These are phyloP conservation scores for Ranitomeya imitator DNA, from an alignment of 2,113 vertebrate species.

Conservation along the genomic window DNA sequence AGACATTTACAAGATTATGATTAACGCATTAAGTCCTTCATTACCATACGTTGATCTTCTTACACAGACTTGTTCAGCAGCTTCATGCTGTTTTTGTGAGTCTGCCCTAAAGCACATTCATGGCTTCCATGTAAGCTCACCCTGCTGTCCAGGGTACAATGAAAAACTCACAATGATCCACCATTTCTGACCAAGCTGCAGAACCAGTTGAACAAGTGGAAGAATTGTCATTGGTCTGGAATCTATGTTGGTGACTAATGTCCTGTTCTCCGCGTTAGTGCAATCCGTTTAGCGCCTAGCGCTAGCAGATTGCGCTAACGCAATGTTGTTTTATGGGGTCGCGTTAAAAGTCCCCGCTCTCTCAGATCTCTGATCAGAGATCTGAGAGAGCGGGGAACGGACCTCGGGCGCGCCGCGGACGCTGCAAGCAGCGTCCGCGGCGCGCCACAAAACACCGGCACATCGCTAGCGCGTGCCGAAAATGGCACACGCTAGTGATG, in stretches of 20 bases:
- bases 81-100: neutral
- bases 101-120: conserved; percentile 1
- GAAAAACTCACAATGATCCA: conserved; percentile 3
- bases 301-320: too few species aligned
- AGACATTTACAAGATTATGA: conserved; percentile 4
- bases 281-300: too few species aligned
- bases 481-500: too few species aligned
- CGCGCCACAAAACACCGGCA: too few species aligned
- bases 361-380: too few species aligned
- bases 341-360: too few species aligned
- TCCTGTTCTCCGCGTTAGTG: too few species aligned
- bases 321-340: too few species aligned
- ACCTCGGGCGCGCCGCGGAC: too few species aligned
- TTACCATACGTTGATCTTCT: neutral
- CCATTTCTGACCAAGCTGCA: neutral
- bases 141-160: conserved; percentile 17
- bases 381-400: too few species aligned
- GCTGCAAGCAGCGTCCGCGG: too few species aligned
- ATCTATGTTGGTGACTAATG: conserved; percentile 6
- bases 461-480: too few species aligned
- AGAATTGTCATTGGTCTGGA: neutral
- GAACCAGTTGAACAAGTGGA: conserved; percentile 4
- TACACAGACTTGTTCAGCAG: neutral
- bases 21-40: neutral
- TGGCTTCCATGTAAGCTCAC: neutral